Evolutionary conservation across 1,140 invertebrate species (phyloP), one percentile per base, ranked within the genome.

Genomic region (Zaprionus davidi): DNA sequence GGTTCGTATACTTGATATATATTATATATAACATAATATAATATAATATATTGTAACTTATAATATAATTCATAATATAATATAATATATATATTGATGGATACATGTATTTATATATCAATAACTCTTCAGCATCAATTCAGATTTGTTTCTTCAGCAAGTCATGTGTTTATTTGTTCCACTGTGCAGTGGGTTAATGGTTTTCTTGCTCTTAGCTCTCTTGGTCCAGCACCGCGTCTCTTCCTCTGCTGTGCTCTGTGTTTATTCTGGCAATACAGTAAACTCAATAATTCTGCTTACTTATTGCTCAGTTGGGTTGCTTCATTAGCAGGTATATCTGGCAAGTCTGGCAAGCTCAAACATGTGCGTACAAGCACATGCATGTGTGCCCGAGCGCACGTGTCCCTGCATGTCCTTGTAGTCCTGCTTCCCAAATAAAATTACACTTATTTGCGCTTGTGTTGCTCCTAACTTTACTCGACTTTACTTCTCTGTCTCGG

Each of bases 201-300:
- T 59, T 22, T 13, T n/a, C 22, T 24, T 41, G 20, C 57, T 41
- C 13, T 59, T 3, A n/a, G 17, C 56, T 5, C 36, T 9, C 2
- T 26, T 26, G 24, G 4, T 20, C n/a, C n/a, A n/a, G n/a, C n/a
- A n/a, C 12, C 2, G 41, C 17, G 6, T 44, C n/a, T 17, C 7
- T 13, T 24, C 12, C 31, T 24, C 2, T 59, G 57, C 17, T 22
- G 34, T 36, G 57, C 44, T 69, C 49, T 62, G 38, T 66, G 38
- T 58, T 56, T 58, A 58, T 38, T 58, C 71, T 44, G 60, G 64
- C 71, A 67, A 41, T 59, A 60, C 24, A 73, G 64, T 68, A 60
- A 68, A 73, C 71, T 73, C 64, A 73, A 68, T 73, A 73, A 73
- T 68, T 68, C 57, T 68, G 71, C 56, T 58, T 73, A 68, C 64